Percentiles rank a stretch among this genome's conserved stretches.
Evolutionary conservation across 1,140 invertebrate genomes (phyloP).

Genomic region (Bemisia tabaci): DNA sequence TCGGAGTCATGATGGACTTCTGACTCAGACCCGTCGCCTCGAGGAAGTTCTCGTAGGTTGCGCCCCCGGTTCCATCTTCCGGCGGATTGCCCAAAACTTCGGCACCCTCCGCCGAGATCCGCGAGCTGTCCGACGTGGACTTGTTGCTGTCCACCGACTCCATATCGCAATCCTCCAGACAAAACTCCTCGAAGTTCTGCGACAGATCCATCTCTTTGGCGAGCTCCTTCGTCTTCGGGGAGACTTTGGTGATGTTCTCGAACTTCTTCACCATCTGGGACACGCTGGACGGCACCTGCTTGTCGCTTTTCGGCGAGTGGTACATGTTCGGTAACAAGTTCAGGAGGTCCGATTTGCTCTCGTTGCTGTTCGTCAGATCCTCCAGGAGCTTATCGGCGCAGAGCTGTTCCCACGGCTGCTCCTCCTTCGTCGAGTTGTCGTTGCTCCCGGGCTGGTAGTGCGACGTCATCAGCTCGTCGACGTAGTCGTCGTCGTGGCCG

Average conservation of each 20-base stretch:
- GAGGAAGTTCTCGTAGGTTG: conserved; percentile 55
- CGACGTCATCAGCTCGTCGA: background rate
- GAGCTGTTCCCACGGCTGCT: conserved; percentile 8
- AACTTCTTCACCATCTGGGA: conserved; percentile 25
- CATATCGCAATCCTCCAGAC: conserved; percentile 57
- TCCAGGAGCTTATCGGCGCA: conserved; percentile 16
- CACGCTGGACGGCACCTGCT: conserved; percentile 18
- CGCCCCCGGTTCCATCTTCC: conserved; percentile 10
- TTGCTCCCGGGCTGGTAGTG: background rate
- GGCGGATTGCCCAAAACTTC: background rate
- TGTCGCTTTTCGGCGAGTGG: conserved; percentile 6
- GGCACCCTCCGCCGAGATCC: conserved; percentile 4
- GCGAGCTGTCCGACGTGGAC: conserved; percentile 33
- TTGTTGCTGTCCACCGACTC: conserved; percentile 28
- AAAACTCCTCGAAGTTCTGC: conserved; percentile 64
- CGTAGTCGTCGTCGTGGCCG: conserved; percentile 11
- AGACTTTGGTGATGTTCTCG: conserved; percentile 18
- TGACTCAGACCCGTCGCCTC: conserved; percentile 66
- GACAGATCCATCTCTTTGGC: conserved; percentile 13
- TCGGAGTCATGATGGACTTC: conserved; percentile 61
- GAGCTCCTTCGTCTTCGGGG: conserved; percentile 12
- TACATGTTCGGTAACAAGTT: conserved; percentile 10
- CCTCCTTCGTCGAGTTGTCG: background rate
- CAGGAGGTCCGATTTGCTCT: too few species aligned
- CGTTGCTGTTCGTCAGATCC: conserved; percentile 12